Percentiles rank a stretch among this genome's conserved stretches.
Conservation (phyloP, 1,140 invertebrate genomes). For the Octopus bimaculoides region DNA sequence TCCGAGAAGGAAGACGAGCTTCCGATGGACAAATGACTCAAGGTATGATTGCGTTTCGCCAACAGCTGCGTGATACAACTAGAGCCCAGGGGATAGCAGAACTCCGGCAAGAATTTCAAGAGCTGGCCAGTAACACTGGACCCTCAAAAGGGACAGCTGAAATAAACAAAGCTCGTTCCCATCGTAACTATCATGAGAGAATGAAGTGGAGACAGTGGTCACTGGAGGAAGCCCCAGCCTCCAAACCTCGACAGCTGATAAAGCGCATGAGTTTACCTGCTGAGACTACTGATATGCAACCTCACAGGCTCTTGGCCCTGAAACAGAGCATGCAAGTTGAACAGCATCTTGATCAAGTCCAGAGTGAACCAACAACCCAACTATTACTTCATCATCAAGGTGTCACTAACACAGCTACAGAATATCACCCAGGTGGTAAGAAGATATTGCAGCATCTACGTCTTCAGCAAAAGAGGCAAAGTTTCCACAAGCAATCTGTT, state of each 20-base stretch:
- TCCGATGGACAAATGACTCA: constrained; percentile 74
- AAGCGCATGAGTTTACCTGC: constrained; percentile 70
- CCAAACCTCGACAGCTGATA: constrained; percentile 53
- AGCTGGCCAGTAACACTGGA: constrained; percentile 49
- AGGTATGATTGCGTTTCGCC: constrained; percentile 67
- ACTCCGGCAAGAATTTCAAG: constrained; percentile 73
- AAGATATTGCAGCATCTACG: constrained; percentile 66
- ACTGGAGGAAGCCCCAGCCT: constrained; percentile 36
- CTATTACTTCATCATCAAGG: constrained; percentile 19
- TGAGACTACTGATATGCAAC: constrained; percentile 50
- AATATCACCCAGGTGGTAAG: not conserved
- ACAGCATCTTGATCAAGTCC: constrained; percentile 37
- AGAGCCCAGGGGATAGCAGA: constrained; percentile 76
- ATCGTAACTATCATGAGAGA: constrained; percentile 31
- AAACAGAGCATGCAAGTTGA: constrained; percentile 51
- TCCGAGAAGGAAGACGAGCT: constrained; percentile 82
- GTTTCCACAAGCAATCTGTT: constrained; percentile 76
- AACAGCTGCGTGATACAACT: constrained; percentile 72
- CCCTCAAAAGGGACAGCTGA: constrained; percentile 19
- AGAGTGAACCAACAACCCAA: constrained; percentile 14
- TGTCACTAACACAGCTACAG: not conserved
- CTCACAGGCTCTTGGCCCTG: constrained; percentile 47
- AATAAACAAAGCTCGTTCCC: constrained; percentile 15
- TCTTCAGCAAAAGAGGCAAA: constrained; percentile 76
- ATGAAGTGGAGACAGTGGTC: constrained; percentile 39